Evolutionary conservation across 2,888 invertebrate species (phyloP), one percentile per base, ranked within the genome.

Genomic region (Chromoteleia sp.): DNA sequence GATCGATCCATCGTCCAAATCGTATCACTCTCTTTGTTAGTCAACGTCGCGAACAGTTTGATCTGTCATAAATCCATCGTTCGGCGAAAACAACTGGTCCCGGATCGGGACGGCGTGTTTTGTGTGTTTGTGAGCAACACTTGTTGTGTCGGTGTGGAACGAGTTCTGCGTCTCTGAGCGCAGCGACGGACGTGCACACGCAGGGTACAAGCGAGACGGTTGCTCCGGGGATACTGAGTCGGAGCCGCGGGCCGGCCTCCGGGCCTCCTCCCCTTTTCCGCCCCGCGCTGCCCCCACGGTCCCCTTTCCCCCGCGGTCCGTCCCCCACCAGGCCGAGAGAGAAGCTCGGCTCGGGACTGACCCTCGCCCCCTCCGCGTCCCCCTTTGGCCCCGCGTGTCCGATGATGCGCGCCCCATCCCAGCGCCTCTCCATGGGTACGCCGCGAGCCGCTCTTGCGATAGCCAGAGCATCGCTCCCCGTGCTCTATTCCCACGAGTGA

Each of bases 131-230:
- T 67, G 67, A n/a, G 25, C 63, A 75, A 39, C 70, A 41, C 77
- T 41, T 19, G 74, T 80, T 79, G 84, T 70, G 83, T 81, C 43
- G 21, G 81, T 84, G 83, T 58, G 71, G 58, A 73, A 73, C 61
- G 68, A 19, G 74, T 70, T 39, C 56, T 52, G 71, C 48, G 65
- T 19, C 50, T 43, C 33, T 36, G 17, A 39, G 43, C 36, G 56
- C 70, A 65, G 58, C 39, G 21, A 43, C 67, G 71, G 65, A 68
- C 65, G 25, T 56, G 61, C 85, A 83, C 88, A 86, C 87, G 84
- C 92, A 90, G 92, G 92, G 90, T 92, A 92, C 90, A 89, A 88
- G 89, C 90, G 89, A 89, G 90, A 90, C 92, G 92, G 92, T 93
- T 90, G 91, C 91, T 91, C 91, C 91, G 90, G 92, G 92, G 90